Evolutionary conservation across 1,140 invertebrate genomes (phyloP).

Genomic region (Aphis gossypii): DNA sequence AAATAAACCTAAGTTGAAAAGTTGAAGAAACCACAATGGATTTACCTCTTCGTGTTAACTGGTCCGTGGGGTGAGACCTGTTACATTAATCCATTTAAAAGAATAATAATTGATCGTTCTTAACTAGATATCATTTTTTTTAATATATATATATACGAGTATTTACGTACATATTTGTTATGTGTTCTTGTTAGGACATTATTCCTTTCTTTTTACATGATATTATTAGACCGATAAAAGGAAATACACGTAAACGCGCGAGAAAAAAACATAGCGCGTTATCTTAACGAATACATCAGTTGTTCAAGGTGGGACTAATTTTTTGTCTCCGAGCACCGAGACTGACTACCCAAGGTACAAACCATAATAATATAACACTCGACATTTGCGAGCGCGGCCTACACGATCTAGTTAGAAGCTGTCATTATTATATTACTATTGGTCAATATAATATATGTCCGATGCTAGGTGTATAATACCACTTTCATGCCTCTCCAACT

Average conservation of each 20-base stretch:
- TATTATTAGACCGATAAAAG: neutral
- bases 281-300: constrained; percentile 4
- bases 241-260: neutral
- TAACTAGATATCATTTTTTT: neutral
- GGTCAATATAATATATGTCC: neutral
- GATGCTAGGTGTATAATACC: neutral
- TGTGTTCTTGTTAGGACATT: neutral
- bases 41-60: neutral
- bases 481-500: neutral
- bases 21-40: neutral
- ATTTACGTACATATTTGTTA: neutral
- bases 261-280: neutral
- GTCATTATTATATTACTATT: constrained; percentile 11
- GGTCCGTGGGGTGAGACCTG: constrained; percentile 6
- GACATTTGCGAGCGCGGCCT: constrained; percentile 34
- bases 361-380: neutral
- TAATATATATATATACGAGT: neutral
- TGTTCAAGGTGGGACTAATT: constrained; percentile 37
- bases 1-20: neutral
- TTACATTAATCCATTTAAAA: constrained; percentile 28
- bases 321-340: neutral
- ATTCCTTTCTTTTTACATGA: constrained; percentile 1
- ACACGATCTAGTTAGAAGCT: constrained; percentile 29
- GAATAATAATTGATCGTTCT: constrained; percentile 22
- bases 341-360: neutral